Base-by-base conservation (phyloP, 2,888 invertebrate species). In the Agrochola circellaris region DNA sequence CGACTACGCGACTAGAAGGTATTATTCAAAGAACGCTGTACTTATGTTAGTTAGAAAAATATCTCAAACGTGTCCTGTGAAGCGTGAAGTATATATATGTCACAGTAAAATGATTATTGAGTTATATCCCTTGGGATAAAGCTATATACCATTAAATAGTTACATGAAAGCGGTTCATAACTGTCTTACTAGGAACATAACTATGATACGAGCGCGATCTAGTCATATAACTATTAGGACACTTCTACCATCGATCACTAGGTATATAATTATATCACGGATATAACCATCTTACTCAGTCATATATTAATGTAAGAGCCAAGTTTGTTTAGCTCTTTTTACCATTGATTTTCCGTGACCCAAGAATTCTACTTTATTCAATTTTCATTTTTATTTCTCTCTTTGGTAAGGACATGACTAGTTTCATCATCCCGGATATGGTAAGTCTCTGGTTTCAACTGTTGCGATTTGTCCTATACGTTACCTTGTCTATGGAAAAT, bases 21-120 rank as follows among this genome's bases (percentile, higher is more conserved):
- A 83, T 77, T 64, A 77, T 77, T 75, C 34, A 69, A 51, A 66
- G 42, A 73, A 77, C 62, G 34, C 26, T 45, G n/a, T 79, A 34
- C 34, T 34, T 4, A 64, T 66, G 58, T 69, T 30, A 9, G n/a
- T 69, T 48, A 62, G 60, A 75, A 71, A 73, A 76, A 85, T 73
- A 77, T 73, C 30, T 60, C 7, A 26, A 70, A 77, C 74, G 62
- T 54, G 51, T 73, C 51, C 48, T 30, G 20, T 42, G 2, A 66
- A 45, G 72, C 61, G 34, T 61, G 48, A 51, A 54, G 48, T 67
- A 71, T 56, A 7, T 61, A 42, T 13, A 13, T 45, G 45, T 45
- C 42, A 11, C 42, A 42, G 42, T 42, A 42, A 42, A 8, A 42
- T 11, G 42, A n/a, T n/a, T n/a, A n/a, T n/a, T n/a, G n/a, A n/a